Percentiles rank a stretch among this genome's conserved stretches.
Evolutionary conservation across 2,888 invertebrate species (phyloP).

Genomic region (Chouioia cunea): DNA sequence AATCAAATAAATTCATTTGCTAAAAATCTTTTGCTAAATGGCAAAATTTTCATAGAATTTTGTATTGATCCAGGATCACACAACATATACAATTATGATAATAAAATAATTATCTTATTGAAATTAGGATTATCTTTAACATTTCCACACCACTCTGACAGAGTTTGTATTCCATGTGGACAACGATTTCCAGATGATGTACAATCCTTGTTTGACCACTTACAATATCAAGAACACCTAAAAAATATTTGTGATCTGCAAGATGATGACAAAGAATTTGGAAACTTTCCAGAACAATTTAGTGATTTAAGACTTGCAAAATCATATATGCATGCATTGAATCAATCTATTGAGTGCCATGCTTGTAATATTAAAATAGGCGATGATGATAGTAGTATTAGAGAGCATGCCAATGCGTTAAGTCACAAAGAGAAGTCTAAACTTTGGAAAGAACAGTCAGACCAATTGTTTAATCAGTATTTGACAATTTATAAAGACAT

Average conservation of each 20-base stretch:
- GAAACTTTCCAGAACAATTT: conserved; percentile 11
- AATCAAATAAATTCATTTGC: neutral
- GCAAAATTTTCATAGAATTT: conserved; percentile 2
- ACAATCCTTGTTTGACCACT: conserved; percentile 37
- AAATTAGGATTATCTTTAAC: conserved; percentile 22
- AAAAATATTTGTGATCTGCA: conserved; percentile 19
- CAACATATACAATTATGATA: conserved; percentile 36
- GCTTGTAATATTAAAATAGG: conserved; percentile 27
- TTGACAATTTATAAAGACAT: conserved; percentile 21
- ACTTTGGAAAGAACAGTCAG: conserved; percentile 8
- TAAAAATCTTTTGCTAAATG: conserved; percentile 15
- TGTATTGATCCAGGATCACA: conserved; percentile 34
- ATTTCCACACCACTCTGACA: conserved; percentile 13
- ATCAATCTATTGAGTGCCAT: conserved; percentile 18
- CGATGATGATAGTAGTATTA: neutral
- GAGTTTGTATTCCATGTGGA: conserved; percentile 21
- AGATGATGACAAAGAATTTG: conserved; percentile 4
- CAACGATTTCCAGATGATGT: neutral
- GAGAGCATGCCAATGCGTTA: neutral
- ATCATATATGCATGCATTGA: conserved; percentile 12
- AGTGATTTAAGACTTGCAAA: conserved; percentile 27
- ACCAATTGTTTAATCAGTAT: conserved; percentile 18
- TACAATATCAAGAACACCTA: conserved; percentile 23
- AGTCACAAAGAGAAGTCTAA: conserved; percentile 14
- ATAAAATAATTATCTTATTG: conserved; percentile 11